Evolutionary conservation across 2,113 vertebrate species (phyloP).

Genomic region (Pongo abelii): DNA sequence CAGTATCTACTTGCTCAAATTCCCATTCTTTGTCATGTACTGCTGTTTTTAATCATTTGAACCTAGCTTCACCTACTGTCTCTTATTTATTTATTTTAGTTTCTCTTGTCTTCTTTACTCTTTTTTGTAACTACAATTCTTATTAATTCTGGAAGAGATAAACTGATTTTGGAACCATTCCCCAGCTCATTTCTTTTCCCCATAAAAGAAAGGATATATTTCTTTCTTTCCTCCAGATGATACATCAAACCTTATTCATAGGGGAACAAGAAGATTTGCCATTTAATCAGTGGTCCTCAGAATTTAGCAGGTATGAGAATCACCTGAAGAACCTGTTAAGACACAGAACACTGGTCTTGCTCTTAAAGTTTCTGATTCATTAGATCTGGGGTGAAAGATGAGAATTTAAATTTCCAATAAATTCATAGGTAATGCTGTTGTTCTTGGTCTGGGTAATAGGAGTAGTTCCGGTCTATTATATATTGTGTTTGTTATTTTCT

Average conservation of each 20-base stretch:
- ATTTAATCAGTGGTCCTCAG: neutral
- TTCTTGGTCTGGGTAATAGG: neutral
- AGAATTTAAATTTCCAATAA: neutral
- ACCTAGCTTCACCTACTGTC: neutral
- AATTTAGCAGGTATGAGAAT: neutral
- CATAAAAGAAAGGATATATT: too few species aligned
- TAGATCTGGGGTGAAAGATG: neutral
- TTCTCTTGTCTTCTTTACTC: constrained; percentile 21
- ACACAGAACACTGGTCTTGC: neutral
- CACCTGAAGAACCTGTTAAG: neutral
- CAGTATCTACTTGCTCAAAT: neutral
- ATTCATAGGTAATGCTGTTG: neutral
- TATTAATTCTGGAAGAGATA: neutral
- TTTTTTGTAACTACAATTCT: neutral
- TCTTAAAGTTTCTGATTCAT: neutral
- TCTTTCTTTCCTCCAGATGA: neutral
- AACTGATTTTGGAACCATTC: neutral
- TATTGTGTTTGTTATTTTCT: neutral
- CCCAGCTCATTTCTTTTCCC: neutral
- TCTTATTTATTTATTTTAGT: neutral
- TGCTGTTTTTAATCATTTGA: neutral
- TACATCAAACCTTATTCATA: neutral
- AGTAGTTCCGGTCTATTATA: neutral
- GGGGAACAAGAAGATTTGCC: neutral
- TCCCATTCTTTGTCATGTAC: neutral